phyloP scores from a whole-genome alignment of 2,113 vertebrate genomes.

The Anseranas semipalmata region DNA sequence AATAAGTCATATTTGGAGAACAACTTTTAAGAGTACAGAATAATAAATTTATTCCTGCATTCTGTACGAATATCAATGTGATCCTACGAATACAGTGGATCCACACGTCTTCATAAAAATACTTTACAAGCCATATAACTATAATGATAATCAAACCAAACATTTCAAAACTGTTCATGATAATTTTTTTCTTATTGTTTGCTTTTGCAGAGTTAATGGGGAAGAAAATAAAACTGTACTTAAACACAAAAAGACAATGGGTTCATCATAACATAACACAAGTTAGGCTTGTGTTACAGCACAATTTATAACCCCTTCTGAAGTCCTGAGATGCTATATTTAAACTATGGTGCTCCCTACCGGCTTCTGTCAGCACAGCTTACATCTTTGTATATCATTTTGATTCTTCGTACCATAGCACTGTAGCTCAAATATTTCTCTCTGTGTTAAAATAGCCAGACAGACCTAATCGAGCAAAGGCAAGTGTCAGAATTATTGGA shows the following conservation, averaged over 20 bases:
- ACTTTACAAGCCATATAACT: neutral
- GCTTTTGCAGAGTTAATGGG: neutral
- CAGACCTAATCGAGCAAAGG: neutral
- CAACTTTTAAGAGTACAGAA: neutral
- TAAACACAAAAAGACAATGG: neutral
- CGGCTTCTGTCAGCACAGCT: neutral
- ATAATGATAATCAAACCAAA: neutral
- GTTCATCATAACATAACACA: neutral
- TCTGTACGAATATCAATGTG: neutral
- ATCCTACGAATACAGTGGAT: neutral
- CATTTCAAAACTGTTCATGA: neutral
- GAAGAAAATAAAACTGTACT: neutral
- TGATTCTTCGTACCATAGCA: neutral
- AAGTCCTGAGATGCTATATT: neutral
- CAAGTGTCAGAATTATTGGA: neutral
- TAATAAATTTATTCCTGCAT: neutral
- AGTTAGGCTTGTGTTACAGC: neutral
- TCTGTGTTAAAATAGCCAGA: neutral
- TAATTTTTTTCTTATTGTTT: neutral
- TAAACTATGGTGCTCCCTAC: neutral
- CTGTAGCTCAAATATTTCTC: neutral
- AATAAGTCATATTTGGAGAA: neutral
- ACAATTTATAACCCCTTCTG: neutral
- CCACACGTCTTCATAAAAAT: neutral
- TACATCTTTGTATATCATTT: neutral